Percentiles rank a stretch among this genome's conserved stretches.
These are phyloP conservation scores for Ditula angustiorana DNA, from an alignment of 2,888 invertebrate genomes.

Conservation along the genomic window DNA sequence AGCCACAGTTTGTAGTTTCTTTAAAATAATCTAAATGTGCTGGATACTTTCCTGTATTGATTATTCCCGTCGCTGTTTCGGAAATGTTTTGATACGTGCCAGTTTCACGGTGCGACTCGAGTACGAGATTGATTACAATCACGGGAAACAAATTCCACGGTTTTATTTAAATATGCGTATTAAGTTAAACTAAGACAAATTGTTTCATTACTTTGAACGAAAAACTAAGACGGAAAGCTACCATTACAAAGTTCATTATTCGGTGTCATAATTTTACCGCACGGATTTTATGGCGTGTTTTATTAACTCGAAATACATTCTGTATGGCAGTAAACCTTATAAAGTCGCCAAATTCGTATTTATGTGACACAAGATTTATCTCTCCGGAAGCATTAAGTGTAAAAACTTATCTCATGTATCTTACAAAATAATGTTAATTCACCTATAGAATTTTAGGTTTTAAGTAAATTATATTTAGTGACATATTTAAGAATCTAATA, in stretches of 20 bases:
- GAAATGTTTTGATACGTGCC: conserved; percentile 52
- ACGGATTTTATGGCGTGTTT: conserved; percentile 16
- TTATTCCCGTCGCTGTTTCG: conserved; percentile 42
- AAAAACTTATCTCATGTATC: conserved; percentile 4
- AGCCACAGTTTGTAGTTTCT: conserved; percentile 55
- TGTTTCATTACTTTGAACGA: no score
- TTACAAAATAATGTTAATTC: no score
- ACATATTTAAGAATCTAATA: no score
- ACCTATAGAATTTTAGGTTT: no score
- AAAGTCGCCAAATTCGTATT: conserved; percentile 20
- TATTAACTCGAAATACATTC: conserved; percentile 26
- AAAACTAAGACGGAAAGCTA: background rate
- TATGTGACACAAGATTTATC: conserved; percentile 19
- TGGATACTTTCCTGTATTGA: background rate
- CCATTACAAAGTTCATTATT: background rate
- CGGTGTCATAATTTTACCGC: conserved; percentile 13
- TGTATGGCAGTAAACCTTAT: conserved; percentile 23
- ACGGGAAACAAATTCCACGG: conserved; percentile 13
- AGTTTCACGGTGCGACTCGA: conserved; percentile 43
- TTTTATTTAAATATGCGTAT: background rate
- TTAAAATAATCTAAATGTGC: conserved; percentile 40
- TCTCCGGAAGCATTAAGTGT: conserved; percentile 3
- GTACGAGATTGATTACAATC: conserved; percentile 28
- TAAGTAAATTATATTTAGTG: no score
- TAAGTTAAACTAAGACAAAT: background rate